Conservation (phyloP, 2,113 vertebrate genomes). For the Hystrix cristata region DNA sequence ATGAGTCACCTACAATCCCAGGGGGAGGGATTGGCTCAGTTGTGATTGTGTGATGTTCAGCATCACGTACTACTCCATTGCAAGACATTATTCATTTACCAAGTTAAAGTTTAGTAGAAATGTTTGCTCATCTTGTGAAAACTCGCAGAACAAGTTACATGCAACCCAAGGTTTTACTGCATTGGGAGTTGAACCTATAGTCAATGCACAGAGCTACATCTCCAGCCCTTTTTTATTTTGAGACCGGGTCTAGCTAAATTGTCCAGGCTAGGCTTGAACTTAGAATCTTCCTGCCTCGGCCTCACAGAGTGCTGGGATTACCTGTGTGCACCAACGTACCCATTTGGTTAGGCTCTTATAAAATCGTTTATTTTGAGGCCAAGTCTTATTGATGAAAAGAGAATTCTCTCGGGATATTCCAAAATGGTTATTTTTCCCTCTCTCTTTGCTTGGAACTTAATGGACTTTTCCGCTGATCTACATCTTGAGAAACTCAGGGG, state of each 20-base stretch:
- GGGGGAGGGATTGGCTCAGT: neutral
- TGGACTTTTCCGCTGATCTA: neutral
- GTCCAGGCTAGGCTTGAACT: neutral
- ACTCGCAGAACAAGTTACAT: neutral
- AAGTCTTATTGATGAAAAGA: neutral
- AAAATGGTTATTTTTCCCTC: neutral
- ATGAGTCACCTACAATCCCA: neutral
- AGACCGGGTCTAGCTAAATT: neutral
- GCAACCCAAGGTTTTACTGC: neutral
- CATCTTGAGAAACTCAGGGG: neutral
- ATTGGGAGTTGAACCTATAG: neutral
- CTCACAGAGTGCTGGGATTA: neutral
- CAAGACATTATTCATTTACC: neutral
- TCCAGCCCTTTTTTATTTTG: neutral
- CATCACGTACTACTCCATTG: neutral
- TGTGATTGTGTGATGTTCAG: neutral
- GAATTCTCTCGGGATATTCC: neutral
- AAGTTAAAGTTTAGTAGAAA: neutral
- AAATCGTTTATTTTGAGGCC: neutral
- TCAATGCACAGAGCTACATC: neutral
- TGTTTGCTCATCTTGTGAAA: neutral
- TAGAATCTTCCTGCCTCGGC: neutral
- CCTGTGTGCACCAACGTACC: neutral
- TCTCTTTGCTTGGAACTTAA: neutral
- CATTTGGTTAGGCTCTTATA: neutral